Base-by-base conservation (phyloP, 2,113 vertebrate genomes). In the Sceloporus tristichus region DNA sequence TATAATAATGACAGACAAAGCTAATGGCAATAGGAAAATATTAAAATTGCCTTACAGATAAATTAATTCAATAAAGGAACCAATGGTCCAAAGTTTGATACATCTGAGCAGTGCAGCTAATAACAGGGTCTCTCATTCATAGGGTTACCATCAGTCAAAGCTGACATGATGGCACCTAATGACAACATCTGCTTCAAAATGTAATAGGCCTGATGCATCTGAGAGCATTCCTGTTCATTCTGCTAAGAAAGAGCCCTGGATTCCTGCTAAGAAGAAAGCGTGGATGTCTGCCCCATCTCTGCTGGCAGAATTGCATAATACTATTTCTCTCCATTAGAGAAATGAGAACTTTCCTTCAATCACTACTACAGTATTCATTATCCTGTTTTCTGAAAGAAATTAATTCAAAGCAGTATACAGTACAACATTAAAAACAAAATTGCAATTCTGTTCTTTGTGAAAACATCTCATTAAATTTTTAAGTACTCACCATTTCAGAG, bases 261-360 rank as follows among this genome's bases (percentile, higher is more conserved):
- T 2, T 25, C 59, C 79, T 40, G 29, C 9, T 62, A 62, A 62
- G 59, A 14, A 62, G 59, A 18, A 62, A 14, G 18, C 68, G 27
- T 29, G n/a, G 10, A 11, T 71, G 5, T 29, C 21, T 81, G 9
- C 23, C 34, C 1, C 25, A 79, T 25, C 42, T 27, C 25, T 29
- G 25, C 14, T 29, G 42, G 40, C 40, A 53, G 34, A 65, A 59
- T 86, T 88, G 74, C 4, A 34, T 70, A 84, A 91, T 42, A 75
- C 38, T 18, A 8, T 42, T 40, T 56, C 25, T 74, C 88, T 88
- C 27, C 86, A 42, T 18, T 34, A 66, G 83, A 80, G 0, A 42
- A 27, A 40, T 2, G 42, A 70, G 9, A 53, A 6, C 1, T 23
- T 68, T 68, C 23, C 14, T 59, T 13, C 13, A 19, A 38, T 65